These are phyloP conservation scores for Anoplolepis gracilipes DNA, from an alignment of 1,140 invertebrate genomes.

Conservation along the genomic window DNA sequence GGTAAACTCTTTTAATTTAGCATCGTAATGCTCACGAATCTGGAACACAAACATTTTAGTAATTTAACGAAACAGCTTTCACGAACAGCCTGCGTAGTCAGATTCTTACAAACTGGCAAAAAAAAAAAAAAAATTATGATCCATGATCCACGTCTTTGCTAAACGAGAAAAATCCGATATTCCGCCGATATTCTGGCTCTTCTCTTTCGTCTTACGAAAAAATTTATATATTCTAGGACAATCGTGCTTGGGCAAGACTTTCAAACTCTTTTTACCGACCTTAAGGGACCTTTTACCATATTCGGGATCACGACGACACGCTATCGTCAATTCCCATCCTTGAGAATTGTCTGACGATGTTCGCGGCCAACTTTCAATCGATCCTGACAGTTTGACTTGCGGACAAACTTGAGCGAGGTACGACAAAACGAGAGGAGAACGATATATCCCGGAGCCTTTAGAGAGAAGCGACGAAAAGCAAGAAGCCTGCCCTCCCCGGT, in stretches of 20 bases:
- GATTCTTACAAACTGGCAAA: too few relatives aligned
- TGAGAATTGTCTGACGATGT: slow-evolving; percentile 49
- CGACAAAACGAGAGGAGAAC: slow-evolving; percentile 4
- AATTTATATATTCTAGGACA: not conserved
- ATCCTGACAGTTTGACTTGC: slow-evolving; percentile 76
- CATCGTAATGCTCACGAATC: too few relatives aligned
- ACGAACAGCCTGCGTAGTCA: too few relatives aligned
- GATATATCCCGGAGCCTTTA: slow-evolving; percentile 31
- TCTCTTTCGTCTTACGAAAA: not conserved
- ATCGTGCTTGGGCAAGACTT: not conserved
- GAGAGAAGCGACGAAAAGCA: slow-evolving; percentile 2
- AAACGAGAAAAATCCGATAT: not conserved
- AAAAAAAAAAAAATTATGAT: not conserved
- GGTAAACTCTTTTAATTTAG: too few relatives aligned
- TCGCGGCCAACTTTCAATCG: slow-evolving; percentile 76
- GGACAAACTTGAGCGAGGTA: slow-evolving; percentile 37
- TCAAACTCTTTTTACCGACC: not conserved
- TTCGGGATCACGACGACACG: slow-evolving; percentile 41
- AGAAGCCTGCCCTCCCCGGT: not conserved
- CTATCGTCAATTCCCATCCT: slow-evolving; percentile 49
- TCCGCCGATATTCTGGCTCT: not conserved
- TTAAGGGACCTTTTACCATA: not conserved
- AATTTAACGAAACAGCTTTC: too few relatives aligned
- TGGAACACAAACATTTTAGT: too few relatives aligned
- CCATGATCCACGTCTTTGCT: not conserved